Conservation (phyloP, 2,113 vertebrate genomes). For the Platycercus adscitus region DNA sequence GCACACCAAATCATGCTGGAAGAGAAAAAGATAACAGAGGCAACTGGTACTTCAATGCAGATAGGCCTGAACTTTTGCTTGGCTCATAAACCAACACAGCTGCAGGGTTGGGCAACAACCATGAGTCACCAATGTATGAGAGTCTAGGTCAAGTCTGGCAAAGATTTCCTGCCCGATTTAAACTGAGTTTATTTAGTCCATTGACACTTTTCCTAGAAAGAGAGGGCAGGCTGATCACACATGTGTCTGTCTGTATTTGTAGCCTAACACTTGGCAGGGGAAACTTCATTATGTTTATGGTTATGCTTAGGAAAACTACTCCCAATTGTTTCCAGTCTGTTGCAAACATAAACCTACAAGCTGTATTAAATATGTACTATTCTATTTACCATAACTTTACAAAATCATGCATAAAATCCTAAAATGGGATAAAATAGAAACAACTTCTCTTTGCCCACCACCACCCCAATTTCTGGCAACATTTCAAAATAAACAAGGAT, state of each 20-base stretch:
- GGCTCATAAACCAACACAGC: neutral
- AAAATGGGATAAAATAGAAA: slow-evolving; percentile 38
- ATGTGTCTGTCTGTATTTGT: slow-evolving; percentile 12
- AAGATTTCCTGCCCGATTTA: slow-evolving; percentile 28
- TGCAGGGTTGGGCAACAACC: neutral
- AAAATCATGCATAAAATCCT: slow-evolving; percentile 54
- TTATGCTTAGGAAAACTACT: slow-evolving; percentile 42
- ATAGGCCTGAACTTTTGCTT: neutral
- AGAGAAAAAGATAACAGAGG: neutral
- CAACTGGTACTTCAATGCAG: neutral
- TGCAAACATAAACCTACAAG: slow-evolving; percentile 47
- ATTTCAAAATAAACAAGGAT: slow-evolving; percentile 28
- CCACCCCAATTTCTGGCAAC: neutral
- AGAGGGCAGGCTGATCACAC: slow-evolving; percentile 33
- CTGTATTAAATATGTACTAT: slow-evolving; percentile 44
- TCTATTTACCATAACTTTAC: slow-evolving; percentile 25
- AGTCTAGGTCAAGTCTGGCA: neutral
- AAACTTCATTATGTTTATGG: slow-evolving; percentile 46
- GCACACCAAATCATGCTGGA: neutral
- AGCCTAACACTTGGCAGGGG: slow-evolving; percentile 44
- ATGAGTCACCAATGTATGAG: accelerated
- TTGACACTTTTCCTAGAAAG: neutral
- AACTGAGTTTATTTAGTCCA: neutral
- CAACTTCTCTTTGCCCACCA: neutral
- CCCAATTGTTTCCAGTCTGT: slow-evolving; percentile 50